A percentile compares a stretch with the other conserved stretches of the same genome.
phyloP scores from a whole-genome alignment of 2,888 invertebrate species.

The Ethmia dodecea region DNA sequence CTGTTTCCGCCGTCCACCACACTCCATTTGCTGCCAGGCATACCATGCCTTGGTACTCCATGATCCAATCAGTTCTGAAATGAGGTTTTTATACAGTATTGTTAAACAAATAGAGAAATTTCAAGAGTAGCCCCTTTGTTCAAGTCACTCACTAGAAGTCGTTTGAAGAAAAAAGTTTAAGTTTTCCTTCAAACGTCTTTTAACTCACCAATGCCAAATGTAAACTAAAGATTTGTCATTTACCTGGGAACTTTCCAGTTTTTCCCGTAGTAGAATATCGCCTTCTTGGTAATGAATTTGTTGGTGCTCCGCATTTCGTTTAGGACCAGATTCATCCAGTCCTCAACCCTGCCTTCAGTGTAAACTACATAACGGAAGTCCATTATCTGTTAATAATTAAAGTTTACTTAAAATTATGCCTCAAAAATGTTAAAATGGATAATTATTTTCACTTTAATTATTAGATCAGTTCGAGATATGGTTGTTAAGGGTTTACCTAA shows the following conservation, averaged over 20 bases:
- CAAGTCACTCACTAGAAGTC: no score
- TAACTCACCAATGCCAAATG: no score
- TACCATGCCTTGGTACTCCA: conserved; percentile 93
- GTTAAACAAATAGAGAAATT: no score
- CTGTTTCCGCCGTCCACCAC: conserved; percentile 98
- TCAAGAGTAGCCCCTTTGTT: no score
- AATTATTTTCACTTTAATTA: no score
- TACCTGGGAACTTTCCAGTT: conserved; percentile 81
- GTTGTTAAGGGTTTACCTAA: neutral
- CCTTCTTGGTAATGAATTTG: conserved; percentile 90
- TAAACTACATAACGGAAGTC: conserved; percentile 84
- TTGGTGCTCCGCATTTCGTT: conserved; percentile 91
- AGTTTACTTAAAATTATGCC: no score
- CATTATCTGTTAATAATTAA: conserved; percentile 76
- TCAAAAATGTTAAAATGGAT: no score
- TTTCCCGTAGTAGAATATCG: conserved; percentile 91
- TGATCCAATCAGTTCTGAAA: conserved; percentile 90
- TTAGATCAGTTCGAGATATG: no score
- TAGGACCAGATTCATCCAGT: conserved; percentile 94
- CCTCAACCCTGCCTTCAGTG: conserved; percentile 90
- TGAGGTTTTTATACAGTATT: no score
- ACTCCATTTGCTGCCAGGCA: conserved; percentile 91
- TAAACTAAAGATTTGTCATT: no score
- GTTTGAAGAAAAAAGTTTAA: no score
- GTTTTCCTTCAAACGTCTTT: no score